Base-by-base conservation (phyloP, 2,888 invertebrate genomes). In the Pseudococcus longispinus region DNA sequence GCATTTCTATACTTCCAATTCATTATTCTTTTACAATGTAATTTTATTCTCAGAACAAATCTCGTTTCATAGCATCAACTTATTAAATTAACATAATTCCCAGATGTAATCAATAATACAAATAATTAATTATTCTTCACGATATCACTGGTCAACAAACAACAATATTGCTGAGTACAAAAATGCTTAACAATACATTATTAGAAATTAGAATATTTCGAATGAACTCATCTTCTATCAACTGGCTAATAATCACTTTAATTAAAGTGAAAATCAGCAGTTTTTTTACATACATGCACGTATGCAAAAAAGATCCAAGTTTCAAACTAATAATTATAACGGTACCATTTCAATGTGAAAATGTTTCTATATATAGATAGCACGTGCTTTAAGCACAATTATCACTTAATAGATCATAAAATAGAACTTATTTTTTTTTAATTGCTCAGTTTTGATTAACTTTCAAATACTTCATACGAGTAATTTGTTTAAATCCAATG, bases 381-480 rank as follows among this genome's bases (percentile, higher is more conserved):
- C 55, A 55, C n/a, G 55, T 55, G 55, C 55, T 55, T 55, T n/a
- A 4, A 55, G 55, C 55, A 55, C 55, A n/a, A 55, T n/a, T 15
- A 55, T 55, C n/a, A 46, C n/a, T 55, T 55, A 18, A 18, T 51
- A 5, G n/a, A 51, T 55, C 11, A 9, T 1, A 65, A 11, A 65
- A 26, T 26, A 65, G 26, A 26, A 26, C n/a, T n/a, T n/a, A n/a
- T n/a, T 65, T 65, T 20, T 23, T 26, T 13, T 26, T 26, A 77
- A 70, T 0, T 77, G 20, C 6, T 77, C 18, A 77, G 2, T 77
- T 26, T n/a, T 77, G 77, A 77, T 37, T 77, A 18, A 80, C 77
- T 80, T 42, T 80, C 15, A 80, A 80, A 42, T 80, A 80, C 77
- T 42, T 80, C 77, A 80, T 80, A 42, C 77, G n/a, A 20, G 42